phyloP scores from a whole-genome alignment of 2,888 invertebrate genomes.

The Cactoblastis cactorum region DNA sequence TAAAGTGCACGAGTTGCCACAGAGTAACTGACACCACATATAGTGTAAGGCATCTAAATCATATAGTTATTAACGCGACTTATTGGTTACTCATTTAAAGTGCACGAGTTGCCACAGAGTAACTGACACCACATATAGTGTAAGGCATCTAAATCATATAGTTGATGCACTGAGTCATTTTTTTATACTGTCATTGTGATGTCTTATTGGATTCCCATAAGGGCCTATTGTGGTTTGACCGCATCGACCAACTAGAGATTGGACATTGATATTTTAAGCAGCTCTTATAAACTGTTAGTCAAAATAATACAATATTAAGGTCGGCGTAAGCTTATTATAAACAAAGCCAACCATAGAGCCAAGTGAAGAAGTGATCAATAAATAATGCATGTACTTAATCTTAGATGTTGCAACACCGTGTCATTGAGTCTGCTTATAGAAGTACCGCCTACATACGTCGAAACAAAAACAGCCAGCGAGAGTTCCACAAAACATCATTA shows the following conservation, averaged over 20 bases:
- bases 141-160: neutral
- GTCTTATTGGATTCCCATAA: conserved; percentile 36
- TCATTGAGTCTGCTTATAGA: conserved; percentile 52
- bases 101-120: conserved; percentile 51
- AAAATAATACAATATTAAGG: conserved; percentile 37
- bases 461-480: conserved; percentile 57
- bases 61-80: conserved; percentile 67
- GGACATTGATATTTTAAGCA: conserved; percentile 31
- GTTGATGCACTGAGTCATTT: conserved; percentile 13
- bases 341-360: conserved; percentile 28
- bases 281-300: conserved; percentile 40
- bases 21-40: conserved; percentile 31
- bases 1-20: conserved; percentile 54
- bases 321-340: conserved; percentile 23
- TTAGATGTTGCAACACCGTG: conserved; percentile 49
- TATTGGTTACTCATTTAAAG: conserved; percentile 73
- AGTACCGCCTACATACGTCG: conserved; percentile 46
- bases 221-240: conserved; percentile 37
- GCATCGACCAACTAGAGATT: conserved; percentile 35
- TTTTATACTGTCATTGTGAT: conserved; percentile 21
- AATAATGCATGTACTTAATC: conserved; percentile 34
- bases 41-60: conserved; percentile 13
- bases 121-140: conserved; percentile 21
- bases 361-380: conserved; percentile 46
- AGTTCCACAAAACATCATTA: conserved; percentile 75